phyloP scores from a whole-genome alignment of 2,797 vertebrate species.

The Mallotus villosus region DNA sequence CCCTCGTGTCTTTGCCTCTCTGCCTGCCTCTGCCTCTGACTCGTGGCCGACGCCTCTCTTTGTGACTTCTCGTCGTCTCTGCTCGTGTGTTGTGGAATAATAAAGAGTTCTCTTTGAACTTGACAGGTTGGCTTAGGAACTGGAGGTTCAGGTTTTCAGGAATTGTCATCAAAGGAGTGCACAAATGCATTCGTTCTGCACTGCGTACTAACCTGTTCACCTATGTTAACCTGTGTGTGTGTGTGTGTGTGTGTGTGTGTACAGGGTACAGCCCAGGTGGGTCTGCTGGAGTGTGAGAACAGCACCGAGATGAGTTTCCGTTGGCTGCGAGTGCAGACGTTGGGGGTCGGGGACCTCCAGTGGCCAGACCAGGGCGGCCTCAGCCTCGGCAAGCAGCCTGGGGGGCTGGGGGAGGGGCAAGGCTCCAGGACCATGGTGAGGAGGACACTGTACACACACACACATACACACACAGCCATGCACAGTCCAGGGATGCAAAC shows the following conservation, averaged over 20 bases:
- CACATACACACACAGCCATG: neutral
- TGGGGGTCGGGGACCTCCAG: slow-evolving; percentile 73
- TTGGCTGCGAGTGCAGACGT: slow-evolving; percentile 87
- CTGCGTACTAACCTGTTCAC: neutral
- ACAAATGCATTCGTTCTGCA: neutral
- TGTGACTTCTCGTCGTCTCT: too few species aligned
- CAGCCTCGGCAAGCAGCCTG: slow-evolving; percentile 58
- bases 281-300: slow-evolving; percentile 80
- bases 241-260: slow-evolving; percentile 11
- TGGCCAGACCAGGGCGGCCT: slow-evolving; percentile 64
- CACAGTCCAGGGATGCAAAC: too few species aligned
- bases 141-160: too few species aligned
- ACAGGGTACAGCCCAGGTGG: slow-evolving; percentile 90
- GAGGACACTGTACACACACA: neutral
- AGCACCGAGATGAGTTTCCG: slow-evolving; percentile 87
- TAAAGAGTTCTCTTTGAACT: too few species aligned
- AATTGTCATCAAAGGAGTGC: neutral
- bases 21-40: too few species aligned
- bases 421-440: slow-evolving; percentile 58
- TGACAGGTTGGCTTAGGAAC: too few species aligned
- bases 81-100: too few species aligned
- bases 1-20: too few species aligned
- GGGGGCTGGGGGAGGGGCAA: slow-evolving; percentile 67
- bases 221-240: slow-evolving; percentile 5
- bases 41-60: too few species aligned